A percentile compares a stretch with the other conserved stretches of the same genome.
phyloP scores from a whole-genome alignment of 2,888 invertebrate species.

The Deilephila elpenor region DNA sequence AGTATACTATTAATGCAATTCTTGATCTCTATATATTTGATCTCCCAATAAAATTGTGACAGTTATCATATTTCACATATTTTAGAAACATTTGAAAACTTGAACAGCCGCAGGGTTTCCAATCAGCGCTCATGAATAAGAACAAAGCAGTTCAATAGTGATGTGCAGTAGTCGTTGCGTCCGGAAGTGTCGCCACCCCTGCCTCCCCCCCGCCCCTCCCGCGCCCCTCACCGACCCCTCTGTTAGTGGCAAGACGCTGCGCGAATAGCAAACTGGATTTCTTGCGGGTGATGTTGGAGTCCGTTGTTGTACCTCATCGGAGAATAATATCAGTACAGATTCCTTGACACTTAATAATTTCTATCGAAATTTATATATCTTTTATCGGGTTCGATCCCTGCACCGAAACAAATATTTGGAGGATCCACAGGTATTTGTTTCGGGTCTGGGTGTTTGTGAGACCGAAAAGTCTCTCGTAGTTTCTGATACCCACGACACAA shows the following conservation, averaged over 20 bases:
- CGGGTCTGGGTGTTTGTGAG: too few species aligned
- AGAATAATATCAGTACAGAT: background rate
- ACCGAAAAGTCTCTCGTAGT: too few species aligned
- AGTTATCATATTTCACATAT: background rate
- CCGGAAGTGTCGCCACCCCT: slow-evolving; percentile 12
- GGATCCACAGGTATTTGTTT: too few species aligned
- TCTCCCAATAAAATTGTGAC: background rate
- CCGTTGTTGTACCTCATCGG: background rate
- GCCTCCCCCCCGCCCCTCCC: background rate
- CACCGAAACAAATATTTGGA: too few species aligned
- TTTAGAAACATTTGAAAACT: background rate
- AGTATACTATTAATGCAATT: background rate
- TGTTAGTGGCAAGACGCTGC: slow-evolving; percentile 19
- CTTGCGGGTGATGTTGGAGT: background rate
- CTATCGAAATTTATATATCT: too few species aligned
- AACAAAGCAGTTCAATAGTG: slow-evolving; percentile 19
- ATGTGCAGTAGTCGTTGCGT: background rate
- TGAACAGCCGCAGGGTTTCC: slow-evolving; percentile 1
- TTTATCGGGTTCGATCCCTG: too few species aligned
- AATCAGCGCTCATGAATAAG: slow-evolving; percentile 25
- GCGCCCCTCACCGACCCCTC: background rate
- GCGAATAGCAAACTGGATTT: slow-evolving; percentile 13
- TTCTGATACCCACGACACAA: too few species aligned
- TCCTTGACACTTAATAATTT: too few species aligned
- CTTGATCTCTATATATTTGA: background rate